These are phyloP conservation scores for Sphaeramia orbicularis DNA, from an alignment of 2,797 vertebrate genomes.

Conservation along the genomic window DNA sequence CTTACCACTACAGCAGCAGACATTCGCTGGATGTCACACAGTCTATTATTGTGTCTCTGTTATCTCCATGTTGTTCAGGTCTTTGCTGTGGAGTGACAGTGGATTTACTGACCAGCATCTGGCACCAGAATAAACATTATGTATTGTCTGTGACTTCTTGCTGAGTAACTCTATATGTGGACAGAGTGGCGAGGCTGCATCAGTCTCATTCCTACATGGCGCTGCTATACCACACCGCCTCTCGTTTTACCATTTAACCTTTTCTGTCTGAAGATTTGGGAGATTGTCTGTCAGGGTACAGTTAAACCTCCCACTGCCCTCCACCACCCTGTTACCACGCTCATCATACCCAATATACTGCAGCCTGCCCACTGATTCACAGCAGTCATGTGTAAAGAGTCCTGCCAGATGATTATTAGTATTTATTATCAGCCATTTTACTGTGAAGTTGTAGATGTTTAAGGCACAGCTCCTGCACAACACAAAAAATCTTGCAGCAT, in stretches of 20 bases:
- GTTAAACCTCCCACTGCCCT: conserved; percentile 61
- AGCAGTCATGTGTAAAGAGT: no score
- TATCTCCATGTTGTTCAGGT: conserved; percentile 12
- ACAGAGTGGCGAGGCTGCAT: conserved; percentile 25
- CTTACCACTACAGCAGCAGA: no score
- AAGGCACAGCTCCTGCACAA: no score
- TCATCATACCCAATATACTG: not conserved
- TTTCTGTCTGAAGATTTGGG: conserved; percentile 41
- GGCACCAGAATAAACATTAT: conserved; percentile 46
- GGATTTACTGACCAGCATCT: conserved; percentile 43
- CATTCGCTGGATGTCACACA: conserved; percentile 12
- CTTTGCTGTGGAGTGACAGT: conserved; percentile 5
- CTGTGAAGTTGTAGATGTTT: no score
- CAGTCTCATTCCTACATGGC: conserved; percentile 51
- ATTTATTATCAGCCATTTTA: no score
- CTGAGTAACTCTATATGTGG: conserved; percentile 58
- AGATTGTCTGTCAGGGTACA: conserved; percentile 52
- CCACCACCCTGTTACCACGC: conserved; percentile 1
- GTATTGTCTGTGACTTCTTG: conserved; percentile 54
- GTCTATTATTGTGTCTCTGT: conserved; percentile 48
- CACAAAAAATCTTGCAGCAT: no score
- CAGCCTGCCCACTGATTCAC: no score
- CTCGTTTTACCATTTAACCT: conserved; percentile 56
- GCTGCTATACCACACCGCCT: conserved; percentile 17
- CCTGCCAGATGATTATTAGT: no score